These are phyloP conservation scores for Eilema sororculum DNA, from an alignment of 2,888 invertebrate species.

Conservation along the genomic window DNA sequence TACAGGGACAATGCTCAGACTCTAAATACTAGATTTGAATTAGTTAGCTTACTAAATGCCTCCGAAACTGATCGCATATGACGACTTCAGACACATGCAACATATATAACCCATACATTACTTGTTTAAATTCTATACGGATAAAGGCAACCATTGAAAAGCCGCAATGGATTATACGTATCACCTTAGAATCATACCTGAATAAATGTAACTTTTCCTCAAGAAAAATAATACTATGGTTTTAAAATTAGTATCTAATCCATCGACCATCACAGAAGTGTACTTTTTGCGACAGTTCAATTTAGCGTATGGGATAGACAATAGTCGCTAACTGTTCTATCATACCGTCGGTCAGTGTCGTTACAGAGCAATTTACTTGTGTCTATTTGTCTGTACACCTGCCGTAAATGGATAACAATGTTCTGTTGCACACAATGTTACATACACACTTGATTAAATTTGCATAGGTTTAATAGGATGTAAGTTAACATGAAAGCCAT, in stretches of 20 bases:
- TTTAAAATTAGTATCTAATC: conserved; percentile 23
- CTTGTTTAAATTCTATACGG: too few relatives aligned
- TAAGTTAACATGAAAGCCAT: conserved; percentile 17
- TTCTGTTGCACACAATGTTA: conserved; percentile 20
- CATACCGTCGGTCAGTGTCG: conserved; percentile 55
- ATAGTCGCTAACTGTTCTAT: conserved; percentile 67
- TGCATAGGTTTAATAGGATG: conserved; percentile 4
- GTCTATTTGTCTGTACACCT: conserved; percentile 44
- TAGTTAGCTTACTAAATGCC: too few relatives aligned
- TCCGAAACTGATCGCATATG: too few relatives aligned
- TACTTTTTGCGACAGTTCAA: conserved; percentile 60
- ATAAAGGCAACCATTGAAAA: too few relatives aligned
- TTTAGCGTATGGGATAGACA: conserved; percentile 68
- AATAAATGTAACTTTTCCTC: too few relatives aligned
- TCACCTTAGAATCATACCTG: too few relatives aligned
- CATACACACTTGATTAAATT: conserved; percentile 14
- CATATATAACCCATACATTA: too few relatives aligned
- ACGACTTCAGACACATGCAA: too few relatives aligned
- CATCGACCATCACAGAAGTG: conserved; percentile 27
- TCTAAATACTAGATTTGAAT: too few relatives aligned
- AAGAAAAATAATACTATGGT: too few relatives aligned
- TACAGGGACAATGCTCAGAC: too few relatives aligned
- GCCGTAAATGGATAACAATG: conserved; percentile 33
- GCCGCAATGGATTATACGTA: too few relatives aligned
- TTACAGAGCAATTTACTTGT: conserved; percentile 53